Percentiles rank a stretch among this genome's conserved stretches.
These are phyloP conservation scores for Atherinosoma microstoma DNA, from an alignment of 2,797 vertebrate genomes.

Conservation along the genomic window DNA sequence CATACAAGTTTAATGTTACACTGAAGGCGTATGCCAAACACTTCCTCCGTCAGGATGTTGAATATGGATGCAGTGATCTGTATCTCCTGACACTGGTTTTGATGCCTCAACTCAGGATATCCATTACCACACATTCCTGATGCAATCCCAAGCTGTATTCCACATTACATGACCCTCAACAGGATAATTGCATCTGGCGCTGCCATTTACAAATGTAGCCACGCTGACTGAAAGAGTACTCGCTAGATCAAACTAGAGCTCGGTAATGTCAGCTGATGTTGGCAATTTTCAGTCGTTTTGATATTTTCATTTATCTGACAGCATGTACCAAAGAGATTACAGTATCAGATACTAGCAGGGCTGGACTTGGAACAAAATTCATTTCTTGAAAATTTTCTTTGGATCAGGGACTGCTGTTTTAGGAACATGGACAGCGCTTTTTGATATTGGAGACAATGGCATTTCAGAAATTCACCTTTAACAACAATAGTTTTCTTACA, in stretches of 20 bases:
- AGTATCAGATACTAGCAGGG: background rate
- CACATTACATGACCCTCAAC: background rate
- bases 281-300: background rate
- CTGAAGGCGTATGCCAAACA: constrained; percentile 5
- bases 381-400: background rate
- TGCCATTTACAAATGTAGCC: constrained; percentile 4
- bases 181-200: background rate
- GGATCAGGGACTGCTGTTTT: background rate
- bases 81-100: background rate
- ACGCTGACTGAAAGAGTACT: background rate
- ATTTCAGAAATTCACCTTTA: background rate
- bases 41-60: background rate
- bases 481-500: too few species aligned
- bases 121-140: background rate
- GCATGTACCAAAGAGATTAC: background rate
- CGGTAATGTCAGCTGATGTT: background rate
- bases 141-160: background rate
- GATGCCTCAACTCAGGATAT: background rate
- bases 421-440: background rate
- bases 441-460: too few species aligned
- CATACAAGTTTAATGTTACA: background rate
- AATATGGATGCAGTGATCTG: background rate
- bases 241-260: background rate
- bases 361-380: background rate
- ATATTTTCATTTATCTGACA: background rate